Evolutionary conservation across 1,140 invertebrate genomes (phyloP).

Genomic region (Chironomus striatipennis): DNA sequence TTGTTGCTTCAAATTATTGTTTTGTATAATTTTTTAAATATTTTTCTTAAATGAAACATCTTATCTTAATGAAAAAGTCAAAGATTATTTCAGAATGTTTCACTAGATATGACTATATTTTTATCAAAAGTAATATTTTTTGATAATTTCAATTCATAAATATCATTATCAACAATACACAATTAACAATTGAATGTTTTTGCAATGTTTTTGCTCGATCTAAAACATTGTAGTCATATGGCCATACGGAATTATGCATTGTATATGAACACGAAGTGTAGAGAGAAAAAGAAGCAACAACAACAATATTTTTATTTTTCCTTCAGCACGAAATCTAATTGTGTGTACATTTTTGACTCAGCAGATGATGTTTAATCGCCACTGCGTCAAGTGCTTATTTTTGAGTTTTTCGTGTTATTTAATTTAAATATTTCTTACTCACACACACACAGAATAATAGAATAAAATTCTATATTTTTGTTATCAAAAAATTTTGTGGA

Average conservation of each 20-base stretch:
- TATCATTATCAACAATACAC: not conserved
- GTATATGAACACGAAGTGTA: not conserved
- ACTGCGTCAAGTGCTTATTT: conserved; percentile 18
- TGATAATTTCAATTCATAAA: not conserved
- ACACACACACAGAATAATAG: not conserved
- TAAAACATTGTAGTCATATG: too few species aligned
- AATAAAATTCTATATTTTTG: not conserved
- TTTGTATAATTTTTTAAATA: too few species aligned
- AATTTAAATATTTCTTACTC: not conserved
- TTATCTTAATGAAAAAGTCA: too few species aligned
- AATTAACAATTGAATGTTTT: too few species aligned
- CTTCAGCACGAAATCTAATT: conserved; percentile 16
- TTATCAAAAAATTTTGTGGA: not conserved
- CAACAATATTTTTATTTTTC: not conserved
- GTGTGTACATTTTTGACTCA: conserved; percentile 5
- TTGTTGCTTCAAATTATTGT: too few species aligned
- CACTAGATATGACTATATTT: too few species aligned
- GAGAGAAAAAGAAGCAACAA: not conserved
- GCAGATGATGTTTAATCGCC: conserved; percentile 20
- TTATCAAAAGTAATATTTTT: too few species aligned
- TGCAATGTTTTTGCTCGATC: too few species aligned
- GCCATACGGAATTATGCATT: too few species aligned
- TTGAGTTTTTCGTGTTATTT: not conserved
- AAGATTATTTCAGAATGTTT: too few species aligned
- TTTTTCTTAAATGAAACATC: too few species aligned